These are phyloP conservation scores for Xylota sylvarum DNA, from an alignment of 2,888 invertebrate species.

Conservation along the genomic window DNA sequence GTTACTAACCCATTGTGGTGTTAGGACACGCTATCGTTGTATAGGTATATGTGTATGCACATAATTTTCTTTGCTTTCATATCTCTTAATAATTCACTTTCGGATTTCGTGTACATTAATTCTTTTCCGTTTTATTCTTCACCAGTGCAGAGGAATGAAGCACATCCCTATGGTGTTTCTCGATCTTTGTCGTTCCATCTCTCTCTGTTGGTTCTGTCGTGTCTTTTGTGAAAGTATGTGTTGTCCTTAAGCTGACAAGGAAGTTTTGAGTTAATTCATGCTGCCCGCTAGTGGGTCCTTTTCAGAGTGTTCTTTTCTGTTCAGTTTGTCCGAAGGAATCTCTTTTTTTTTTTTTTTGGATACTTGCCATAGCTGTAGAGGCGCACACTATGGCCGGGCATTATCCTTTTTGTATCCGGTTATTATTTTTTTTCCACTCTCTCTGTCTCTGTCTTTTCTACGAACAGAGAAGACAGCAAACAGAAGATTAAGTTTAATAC, in stretches of 20 bases:
- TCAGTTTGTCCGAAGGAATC: constrained; percentile 3
- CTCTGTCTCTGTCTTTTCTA: neutral
- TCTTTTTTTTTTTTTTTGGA: constrained; percentile 17
- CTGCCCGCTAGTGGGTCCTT: constrained; percentile 9
- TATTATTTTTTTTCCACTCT: neutral
- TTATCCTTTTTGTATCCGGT: constrained; percentile 50
- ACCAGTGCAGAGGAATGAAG: constrained; percentile 11
- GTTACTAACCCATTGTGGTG: constrained; percentile 64
- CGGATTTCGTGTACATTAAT: constrained; percentile 67
- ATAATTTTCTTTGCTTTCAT: constrained; percentile 12
- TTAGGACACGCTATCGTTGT: constrained; percentile 11
- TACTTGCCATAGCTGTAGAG: constrained; percentile 31
- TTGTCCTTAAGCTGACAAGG: constrained; percentile 70
- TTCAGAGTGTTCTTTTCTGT: neutral
- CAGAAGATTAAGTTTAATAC: constrained; percentile 70
- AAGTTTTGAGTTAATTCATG: constrained; percentile 63
- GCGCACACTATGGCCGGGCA: constrained; percentile 26
- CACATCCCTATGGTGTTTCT: constrained; percentile 3
- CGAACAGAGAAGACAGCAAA: constrained; percentile 28
- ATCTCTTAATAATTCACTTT: constrained; percentile 73
- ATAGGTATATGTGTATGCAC: constrained; percentile 33
- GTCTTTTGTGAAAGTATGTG: constrained; percentile 47
- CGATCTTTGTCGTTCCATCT: neutral
- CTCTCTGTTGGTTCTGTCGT: neutral
- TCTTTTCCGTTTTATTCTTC: constrained; percentile 50